Evolutionary conservation across 2,888 invertebrate species (phyloP).

Genomic region (Conops quadrifasciatus): DNA sequence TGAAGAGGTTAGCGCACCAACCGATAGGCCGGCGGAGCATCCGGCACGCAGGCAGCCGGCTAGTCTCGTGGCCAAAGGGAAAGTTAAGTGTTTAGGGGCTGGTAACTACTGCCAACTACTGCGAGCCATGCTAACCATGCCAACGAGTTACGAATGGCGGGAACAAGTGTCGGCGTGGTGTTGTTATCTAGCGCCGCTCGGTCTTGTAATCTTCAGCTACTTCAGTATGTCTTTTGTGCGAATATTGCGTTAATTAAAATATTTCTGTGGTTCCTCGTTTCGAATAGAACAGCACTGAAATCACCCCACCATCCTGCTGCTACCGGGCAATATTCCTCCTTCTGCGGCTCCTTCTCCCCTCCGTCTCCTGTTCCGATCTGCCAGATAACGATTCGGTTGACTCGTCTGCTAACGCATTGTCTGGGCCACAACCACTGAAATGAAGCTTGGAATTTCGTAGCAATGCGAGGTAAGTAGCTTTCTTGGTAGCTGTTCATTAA

Average conservation of each 20-base stretch:
- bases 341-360: conserved; percentile 5
- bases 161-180: conserved; percentile 40
- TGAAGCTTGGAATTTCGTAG: not conserved
- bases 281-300: conserved; percentile 10
- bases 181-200: conserved; percentile 60
- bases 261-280: conserved; percentile 60
- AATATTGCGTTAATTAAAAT: conserved; percentile 64
- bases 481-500: not conserved
- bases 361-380: not conserved
- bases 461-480: not conserved
- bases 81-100: not conserved
- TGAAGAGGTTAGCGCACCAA: not conserved
- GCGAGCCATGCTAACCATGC: not conserved
- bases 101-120: not conserved
- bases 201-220: conserved; percentile 60
- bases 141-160: not conserved
- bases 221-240: conserved; percentile 58
- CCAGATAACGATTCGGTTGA: not conserved
- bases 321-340: too few relatives aligned
- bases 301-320: conserved; percentile 21
- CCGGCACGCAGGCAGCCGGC: not conserved
- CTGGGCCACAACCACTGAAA: not conserved
- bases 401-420: not conserved
- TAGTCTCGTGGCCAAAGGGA: not conserved
- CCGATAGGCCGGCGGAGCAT: not conserved